Evolutionary conservation across 2,888 invertebrate species (phyloP).

Genomic region (Imbricaverruca yamaguchii): DNA sequence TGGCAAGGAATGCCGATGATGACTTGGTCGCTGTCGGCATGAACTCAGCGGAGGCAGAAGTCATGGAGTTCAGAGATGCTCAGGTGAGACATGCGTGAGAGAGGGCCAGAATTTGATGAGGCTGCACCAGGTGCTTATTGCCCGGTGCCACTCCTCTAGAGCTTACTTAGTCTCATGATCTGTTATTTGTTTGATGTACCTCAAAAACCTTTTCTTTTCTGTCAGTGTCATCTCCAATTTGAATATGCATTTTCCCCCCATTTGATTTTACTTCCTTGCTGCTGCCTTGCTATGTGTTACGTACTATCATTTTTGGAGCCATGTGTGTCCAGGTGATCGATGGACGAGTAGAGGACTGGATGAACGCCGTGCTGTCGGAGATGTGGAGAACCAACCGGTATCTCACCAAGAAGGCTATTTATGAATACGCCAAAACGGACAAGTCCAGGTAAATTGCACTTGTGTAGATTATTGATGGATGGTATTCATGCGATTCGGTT

Average conservation of each 20-base stretch:
- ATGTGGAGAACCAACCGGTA: constrained; percentile 76
- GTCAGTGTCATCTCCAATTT: no score
- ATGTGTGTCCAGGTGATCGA: constrained; percentile 49
- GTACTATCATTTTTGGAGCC: no score
- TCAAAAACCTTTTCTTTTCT: no score
- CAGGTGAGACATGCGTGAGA: constrained; percentile 41
- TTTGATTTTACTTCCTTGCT: no score
- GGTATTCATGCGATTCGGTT: no score
- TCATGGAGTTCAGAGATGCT: constrained; percentile 66
- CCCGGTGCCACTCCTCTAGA: no score
- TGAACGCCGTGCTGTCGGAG: constrained; percentile 73
- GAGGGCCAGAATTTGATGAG: no score
- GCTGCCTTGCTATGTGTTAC: no score
- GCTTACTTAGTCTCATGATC: no score
- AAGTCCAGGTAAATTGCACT: constrained; percentile 49
- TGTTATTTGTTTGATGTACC: no score
- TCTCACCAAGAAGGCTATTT: constrained; percentile 79
- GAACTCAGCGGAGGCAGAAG: constrained; percentile 79
- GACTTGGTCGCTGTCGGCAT: constrained; percentile 66
- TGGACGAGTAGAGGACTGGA: constrained; percentile 85
- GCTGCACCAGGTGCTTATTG: no score
- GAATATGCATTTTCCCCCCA: no score
- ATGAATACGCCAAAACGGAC: constrained; percentile 70
- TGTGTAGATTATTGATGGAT: not conserved
- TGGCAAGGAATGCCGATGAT: constrained; percentile 58